Evolutionary conservation across 1,140 invertebrate genomes (phyloP), one percentile per base, ranked within the genome.

Genomic region (Drosophila tropicalis): DNA sequence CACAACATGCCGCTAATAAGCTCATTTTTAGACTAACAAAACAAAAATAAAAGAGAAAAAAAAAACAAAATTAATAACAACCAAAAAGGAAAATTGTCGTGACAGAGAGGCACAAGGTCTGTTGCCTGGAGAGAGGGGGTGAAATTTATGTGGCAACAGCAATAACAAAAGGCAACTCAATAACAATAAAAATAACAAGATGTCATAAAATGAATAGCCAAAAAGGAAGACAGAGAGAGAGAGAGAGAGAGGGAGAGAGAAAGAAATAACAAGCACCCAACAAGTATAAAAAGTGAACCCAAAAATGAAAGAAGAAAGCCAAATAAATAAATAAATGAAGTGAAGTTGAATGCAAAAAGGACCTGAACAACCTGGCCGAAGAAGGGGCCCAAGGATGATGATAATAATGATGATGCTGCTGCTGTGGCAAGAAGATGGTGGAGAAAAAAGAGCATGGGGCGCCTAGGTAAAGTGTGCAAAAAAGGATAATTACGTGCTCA

Each of bases 151-250:
- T 62, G 47, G 70, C 63, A 64, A 72, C 62, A 36, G 40, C 72
- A 63, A 77, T 64, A 67, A 67, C 56, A 80, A 81, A 76, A 83
- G 74, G 67, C 83, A 86, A 86, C 82, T 87, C 79, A 87, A 87
- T 86, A 82, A 86, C 79, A 86, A 86, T 86, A 82, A 82, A 86
- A 86, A 81, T 86, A 86, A 86, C 82, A 86, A 86, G 83, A 86
- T 82, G 83, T 82, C 82, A 86, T 86, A 82, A 79, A 86, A 82
- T 62, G 77, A 61, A 71, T 71, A 72, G 72, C 61, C 39, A 54
- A 56, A 62, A 15, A 12, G 22, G 7, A 17, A 36, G 15, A 12
- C 9, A 22, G 15, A 47, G 44, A 17, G 44, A 47, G 15, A 12
- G 17, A 22, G 15, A 47, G 44, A 17, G 44, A 47, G 44, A 51